phyloP scores from a whole-genome alignment of 1,140 invertebrate species.

The Nylanderia fulva region DNA sequence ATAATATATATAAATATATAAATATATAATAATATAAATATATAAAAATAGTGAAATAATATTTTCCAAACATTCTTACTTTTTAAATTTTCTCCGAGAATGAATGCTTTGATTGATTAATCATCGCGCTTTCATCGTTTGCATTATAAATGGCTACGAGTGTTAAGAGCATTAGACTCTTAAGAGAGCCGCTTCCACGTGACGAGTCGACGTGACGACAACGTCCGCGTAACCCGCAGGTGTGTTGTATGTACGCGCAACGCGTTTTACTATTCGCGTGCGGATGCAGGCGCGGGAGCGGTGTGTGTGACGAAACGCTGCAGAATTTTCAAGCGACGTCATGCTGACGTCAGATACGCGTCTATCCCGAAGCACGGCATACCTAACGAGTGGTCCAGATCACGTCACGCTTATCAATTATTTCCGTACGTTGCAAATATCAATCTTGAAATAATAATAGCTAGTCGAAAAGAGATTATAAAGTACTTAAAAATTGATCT shows the following conservation, averaged over 20 bases:
- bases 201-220: conserved; percentile 29
- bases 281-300: background rate
- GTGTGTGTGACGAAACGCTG: conserved; percentile 27
- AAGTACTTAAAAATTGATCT: too few species aligned
- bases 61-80: background rate
- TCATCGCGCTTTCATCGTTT: background rate
- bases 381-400: background rate
- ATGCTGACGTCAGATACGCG: conserved; percentile 54
- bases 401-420: background rate
- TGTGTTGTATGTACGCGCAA: background rate
- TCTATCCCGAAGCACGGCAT: conserved; percentile 63
- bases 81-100: background rate
- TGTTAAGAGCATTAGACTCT: background rate
- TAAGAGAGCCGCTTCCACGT: background rate
- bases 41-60: too few species aligned
- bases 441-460: too few species aligned
- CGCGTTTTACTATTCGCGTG: background rate
- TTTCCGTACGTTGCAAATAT: too few species aligned
- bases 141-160: background rate
- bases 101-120: background rate
- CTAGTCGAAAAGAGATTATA: too few species aligned
- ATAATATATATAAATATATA: background rate
- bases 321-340: conserved; percentile 63
- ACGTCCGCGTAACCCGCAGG: conserved; percentile 2
- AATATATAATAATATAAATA: background rate